These are phyloP conservation scores for Gerris buenoi DNA, from an alignment of 1,140 invertebrate genomes.

Conservation along the genomic window DNA sequence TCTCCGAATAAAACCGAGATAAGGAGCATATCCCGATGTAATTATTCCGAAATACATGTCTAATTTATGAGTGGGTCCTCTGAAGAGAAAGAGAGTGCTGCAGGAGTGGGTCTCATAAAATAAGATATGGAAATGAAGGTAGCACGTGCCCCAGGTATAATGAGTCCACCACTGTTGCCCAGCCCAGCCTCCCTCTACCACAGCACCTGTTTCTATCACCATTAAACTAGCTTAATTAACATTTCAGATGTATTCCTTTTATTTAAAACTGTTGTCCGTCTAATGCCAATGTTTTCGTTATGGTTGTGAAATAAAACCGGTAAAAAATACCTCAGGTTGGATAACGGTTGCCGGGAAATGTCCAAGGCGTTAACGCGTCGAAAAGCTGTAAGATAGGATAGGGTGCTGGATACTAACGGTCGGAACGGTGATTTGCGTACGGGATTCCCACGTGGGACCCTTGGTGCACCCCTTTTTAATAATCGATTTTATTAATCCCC, in stretches of 20 bases:
- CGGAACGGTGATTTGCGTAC: slow-evolving; percentile 3
- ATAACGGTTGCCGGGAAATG: neutral
- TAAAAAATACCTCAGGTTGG: neutral
- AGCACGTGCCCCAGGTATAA: slow-evolving; percentile 1
- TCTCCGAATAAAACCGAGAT: too few species aligned
- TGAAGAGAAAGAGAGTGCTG: neutral
- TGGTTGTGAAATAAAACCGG: neutral
- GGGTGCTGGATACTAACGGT: neutral
- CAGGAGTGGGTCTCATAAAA: neutral
- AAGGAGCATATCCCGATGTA: too few species aligned
- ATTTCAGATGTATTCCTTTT: neutral
- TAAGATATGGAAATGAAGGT: slow-evolving; percentile 1
- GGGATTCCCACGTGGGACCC: slow-evolving; percentile 8
- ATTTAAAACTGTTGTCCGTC: neutral
- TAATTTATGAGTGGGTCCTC: slow-evolving; percentile 6
- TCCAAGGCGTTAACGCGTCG: neutral
- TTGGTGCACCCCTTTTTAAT: slow-evolving; percentile 6
- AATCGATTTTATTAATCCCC: slow-evolving; percentile 14
- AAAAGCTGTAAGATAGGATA: neutral
- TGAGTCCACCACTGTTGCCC: too few species aligned
- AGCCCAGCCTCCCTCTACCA: neutral
- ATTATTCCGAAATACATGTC: neutral
- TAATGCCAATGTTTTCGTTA: neutral
- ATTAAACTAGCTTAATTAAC: neutral
- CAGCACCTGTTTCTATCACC: neutral